Evolutionary conservation across 2,888 invertebrate species (phyloP), one percentile per base, ranked within the genome.

Genomic region (Tuberolachnus salignus): DNA sequence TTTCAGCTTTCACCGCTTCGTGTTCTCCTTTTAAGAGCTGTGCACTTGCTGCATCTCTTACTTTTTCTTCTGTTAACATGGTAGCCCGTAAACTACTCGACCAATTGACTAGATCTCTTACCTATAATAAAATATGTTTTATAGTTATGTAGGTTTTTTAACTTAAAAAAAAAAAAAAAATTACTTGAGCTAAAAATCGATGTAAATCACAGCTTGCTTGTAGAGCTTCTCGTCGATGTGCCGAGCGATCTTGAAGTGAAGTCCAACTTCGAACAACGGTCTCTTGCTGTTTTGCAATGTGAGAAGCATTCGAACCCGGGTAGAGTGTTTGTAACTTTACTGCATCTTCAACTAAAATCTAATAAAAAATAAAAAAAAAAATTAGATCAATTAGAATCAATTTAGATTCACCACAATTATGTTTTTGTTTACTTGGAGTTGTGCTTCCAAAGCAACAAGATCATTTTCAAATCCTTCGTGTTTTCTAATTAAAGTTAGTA

Each of bases 391-490:
- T 16, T n/a, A n/a, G n/a, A n/a, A n/a, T n/a, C n/a, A n/a, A 42
- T 46, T 3, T 8, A 49, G 44, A 61, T 55, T 61, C 46, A 10
- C 1, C 19, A 13, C 14, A 46, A 14, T 49, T 34, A 61, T 46
- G 1, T 53, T 11, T 80, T 13, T 61, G 59, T 80, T 59, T 63
- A 88, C 91, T 87, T 94, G 92, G 51, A 95, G 87, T 85, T 95
- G 96, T 0, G 95, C 96, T 84, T 98, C 97, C 21, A 98, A 87
- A 0, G 97, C 94, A 0, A 94, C 92, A 80, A 98, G 87, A 85
- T 98, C 98, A 85, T 95, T 97, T 86, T 97, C 96, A 83, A 94
- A 94, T 0, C 94, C 92, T 86, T 97, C 97, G 84, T 98, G 98
- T 83, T 92, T 92, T 73, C 97, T 88, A 57, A 94, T 88, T 81